Conservation (phyloP, 2,888 invertebrate genomes). For the Tipula unca region DNA sequence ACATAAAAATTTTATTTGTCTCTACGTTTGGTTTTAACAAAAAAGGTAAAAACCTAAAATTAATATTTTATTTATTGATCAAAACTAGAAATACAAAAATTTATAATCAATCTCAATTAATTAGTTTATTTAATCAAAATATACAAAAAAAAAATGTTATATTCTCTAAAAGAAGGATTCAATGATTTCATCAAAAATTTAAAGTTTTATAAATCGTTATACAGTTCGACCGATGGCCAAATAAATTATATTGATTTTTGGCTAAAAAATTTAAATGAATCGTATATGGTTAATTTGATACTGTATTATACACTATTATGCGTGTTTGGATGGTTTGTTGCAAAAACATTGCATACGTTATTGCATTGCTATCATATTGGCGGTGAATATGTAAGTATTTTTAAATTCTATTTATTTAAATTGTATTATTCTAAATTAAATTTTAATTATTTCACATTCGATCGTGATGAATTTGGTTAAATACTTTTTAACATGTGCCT, state of each 20-base stretch:
- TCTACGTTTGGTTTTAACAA: not conserved
- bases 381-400: not conserved
- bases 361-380: not conserved
- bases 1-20: not conserved
- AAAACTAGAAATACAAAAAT: not conserved
- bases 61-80: not conserved
- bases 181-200: not conserved
- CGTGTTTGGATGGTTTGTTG: not conserved
- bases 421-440: no score
- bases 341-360: not conserved
- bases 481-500: no score
- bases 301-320: not conserved
- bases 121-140: no score
- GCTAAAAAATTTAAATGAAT: not conserved
- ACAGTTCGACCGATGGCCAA: not conserved
- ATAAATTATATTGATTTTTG: not conserved
- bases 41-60: not conserved
- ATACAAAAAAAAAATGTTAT: not conserved
- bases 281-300: not conserved
- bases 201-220: not conserved
- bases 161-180: not conserved
- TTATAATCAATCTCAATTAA: not conserved
- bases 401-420: not conserved
- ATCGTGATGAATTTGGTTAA: no score
- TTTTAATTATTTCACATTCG: no score